Evolutionary conservation across 2,797 vertebrate genomes (phyloP).

Genomic region (Alosa sapidissima): DNA sequence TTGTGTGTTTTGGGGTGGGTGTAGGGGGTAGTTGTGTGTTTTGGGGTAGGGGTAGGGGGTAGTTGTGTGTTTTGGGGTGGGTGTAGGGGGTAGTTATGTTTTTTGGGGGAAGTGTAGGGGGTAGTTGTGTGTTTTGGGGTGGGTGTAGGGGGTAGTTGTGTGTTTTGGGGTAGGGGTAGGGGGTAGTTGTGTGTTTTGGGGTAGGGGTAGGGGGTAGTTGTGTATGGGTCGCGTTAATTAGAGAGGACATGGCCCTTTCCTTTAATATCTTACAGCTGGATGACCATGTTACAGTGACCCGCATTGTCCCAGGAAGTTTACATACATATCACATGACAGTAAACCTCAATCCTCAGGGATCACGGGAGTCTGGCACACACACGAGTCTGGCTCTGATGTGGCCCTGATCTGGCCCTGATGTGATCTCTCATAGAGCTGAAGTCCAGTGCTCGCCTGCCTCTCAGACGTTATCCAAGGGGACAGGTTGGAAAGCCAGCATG

Average conservation of each 20-base stretch:
- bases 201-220: background rate
- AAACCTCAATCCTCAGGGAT: background rate
- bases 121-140: too few species aligned
- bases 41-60: too few species aligned
- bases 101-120: background rate
- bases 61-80: too few species aligned
- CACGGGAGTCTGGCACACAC: background rate
- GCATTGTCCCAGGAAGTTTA: background rate
- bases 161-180: background rate
- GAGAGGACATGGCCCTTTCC: conserved; percentile 4
- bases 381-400: too few species aligned
- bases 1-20: too few species aligned
- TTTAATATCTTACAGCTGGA: conserved; percentile 14
- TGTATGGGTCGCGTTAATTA: background rate
- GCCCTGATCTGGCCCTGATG: background rate
- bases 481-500: too few species aligned
- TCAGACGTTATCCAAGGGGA: too few species aligned
- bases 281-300: background rate
- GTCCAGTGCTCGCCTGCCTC: too few species aligned
- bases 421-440: too few species aligned
- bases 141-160: background rate
- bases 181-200: background rate
- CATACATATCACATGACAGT: background rate
- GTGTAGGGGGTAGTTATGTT: background rate
- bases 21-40: too few species aligned